These are phyloP conservation scores for Zaprionus ornatus DNA, from an alignment of 1,140 invertebrate species.

Conservation along the genomic window DNA sequence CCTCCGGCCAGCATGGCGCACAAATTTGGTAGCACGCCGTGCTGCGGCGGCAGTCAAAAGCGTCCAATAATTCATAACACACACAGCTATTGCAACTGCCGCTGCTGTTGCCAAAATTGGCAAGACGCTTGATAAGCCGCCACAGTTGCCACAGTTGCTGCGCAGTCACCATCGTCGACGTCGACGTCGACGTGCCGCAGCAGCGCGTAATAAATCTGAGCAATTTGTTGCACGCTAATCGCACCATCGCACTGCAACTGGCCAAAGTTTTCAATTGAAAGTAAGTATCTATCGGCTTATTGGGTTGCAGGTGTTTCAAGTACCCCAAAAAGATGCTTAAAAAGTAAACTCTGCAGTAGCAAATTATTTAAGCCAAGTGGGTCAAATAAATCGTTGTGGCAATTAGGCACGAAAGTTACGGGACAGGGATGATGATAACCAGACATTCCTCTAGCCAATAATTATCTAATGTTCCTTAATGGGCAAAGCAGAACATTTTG, in stretches of 20 bases:
- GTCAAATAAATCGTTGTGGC: background rate
- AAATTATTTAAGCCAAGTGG: background rate
- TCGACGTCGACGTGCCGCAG: conserved; percentile 41
- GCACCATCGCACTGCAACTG: conserved; percentile 41
- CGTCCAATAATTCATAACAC: conserved; percentile 80
- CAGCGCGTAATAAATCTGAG: conserved; percentile 76
- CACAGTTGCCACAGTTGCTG: conserved; percentile 23
- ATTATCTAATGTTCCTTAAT: conserved; percentile 1
- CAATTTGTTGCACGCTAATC: conserved; percentile 80
- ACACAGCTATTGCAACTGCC: conserved; percentile 17
- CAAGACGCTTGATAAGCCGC: conserved; percentile 70
- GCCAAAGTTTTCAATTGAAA: conserved; percentile 72
- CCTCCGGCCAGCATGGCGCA: conserved; percentile 73
- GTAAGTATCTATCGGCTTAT: conserved; percentile 63
- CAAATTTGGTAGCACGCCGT: conserved; percentile 78
- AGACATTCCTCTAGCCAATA: background rate
- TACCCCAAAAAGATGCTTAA: conserved; percentile 42
- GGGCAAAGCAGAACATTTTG: background rate
- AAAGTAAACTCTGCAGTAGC: conserved; percentile 21
- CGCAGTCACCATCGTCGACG: conserved; percentile 15
- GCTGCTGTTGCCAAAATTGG: conserved; percentile 71
- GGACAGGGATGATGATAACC: background rate
- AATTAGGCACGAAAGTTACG: background rate
- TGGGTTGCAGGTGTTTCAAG: conserved; percentile 70
- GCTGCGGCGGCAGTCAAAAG: conserved; percentile 78